phyloP scores from a whole-genome alignment of 2,113 vertebrate species.

The Piliocolobus tephrosceles region DNA sequence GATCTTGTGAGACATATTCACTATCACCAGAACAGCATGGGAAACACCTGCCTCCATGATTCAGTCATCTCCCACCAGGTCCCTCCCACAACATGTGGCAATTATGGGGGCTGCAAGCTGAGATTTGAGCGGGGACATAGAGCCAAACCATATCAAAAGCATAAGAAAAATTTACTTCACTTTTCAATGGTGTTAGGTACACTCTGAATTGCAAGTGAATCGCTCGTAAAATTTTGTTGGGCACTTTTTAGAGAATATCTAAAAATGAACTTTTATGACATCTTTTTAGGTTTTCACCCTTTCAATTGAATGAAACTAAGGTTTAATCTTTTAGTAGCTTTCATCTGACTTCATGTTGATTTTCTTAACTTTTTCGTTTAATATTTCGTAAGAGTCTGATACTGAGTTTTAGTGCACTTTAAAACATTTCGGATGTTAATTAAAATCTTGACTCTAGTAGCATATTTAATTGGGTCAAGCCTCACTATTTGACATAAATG shows the following conservation, averaged over 20 bases:
- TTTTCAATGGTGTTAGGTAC: accelerated
- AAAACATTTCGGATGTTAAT: accelerated
- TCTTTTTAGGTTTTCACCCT: accelerated
- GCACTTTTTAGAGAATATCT: neutral
- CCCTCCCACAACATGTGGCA: no score
- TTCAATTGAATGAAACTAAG: accelerated
- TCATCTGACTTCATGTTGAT: accelerated
- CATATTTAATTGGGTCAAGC: accelerated
- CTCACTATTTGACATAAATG: accelerated
- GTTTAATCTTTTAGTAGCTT: neutral
- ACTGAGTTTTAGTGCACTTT: accelerated
- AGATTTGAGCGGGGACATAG: no score
- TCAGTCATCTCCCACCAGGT: no score
- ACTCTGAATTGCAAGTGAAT: neutral
- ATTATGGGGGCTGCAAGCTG: no score
- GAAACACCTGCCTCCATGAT: no score
- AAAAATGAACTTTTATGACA: accelerated
- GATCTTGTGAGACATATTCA: no score
- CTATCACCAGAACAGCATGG: no score
- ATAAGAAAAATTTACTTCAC: neutral
- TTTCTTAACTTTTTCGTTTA: neutral
- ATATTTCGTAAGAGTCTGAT: neutral
- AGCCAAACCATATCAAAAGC: no score
- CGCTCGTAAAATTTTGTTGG: neutral
- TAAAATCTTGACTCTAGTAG: neutral